Evolutionary conservation across 2,797 vertebrate genomes (phyloP), one percentile per base, ranked within the genome.

Genomic region (Cyclura pinguis): DNA sequence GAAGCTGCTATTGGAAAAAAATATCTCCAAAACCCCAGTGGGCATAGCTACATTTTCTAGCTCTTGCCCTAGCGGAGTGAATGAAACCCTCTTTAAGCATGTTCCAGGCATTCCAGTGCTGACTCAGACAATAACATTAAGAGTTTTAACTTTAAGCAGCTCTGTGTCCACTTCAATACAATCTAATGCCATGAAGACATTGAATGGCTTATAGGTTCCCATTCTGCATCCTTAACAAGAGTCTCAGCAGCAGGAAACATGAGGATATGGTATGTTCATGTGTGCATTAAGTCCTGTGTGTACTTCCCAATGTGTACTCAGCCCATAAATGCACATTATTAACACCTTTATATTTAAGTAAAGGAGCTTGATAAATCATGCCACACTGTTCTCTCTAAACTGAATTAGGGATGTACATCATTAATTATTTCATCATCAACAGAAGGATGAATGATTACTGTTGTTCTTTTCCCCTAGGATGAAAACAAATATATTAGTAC

Each of bases 291-390:
- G 24, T 90, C 7, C 50, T 72, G 57, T 90, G 93, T 92, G 27
- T 6, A 57, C 88, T 90, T 93, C 89, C 84, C 93, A 6, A 5
- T 89, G 89, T 42, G 13, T 3, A 22, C 7, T 64, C 57, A 89
- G 2, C 0, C 7, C 86, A 88, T 93, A 84, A 93, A 78, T 87
- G 22, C 64, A 35, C 1, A 1, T 50, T 91, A 90, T 86, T 88
- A 94, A 93, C 59, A 76, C 27, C 9, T 93, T 94, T 90, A 47
- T 85, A 8, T 29, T 80, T 85, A 91, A n/a, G n/a, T n/a, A n/a
- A n/a, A n/a, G n/a, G n/a, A 87, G 27, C 16, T 42, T 16, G 83
- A 4, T 69, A 89, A 32, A 91, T 90, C n/a, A 72, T n/a, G 14
- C 32, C 22, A 1, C 72, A 55, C 84, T 72, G n/a, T 85, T 91